A percentile compares a stretch with the other conserved stretches of the same genome.
Conservation (phyloP, 2,113 vertebrate genomes). For the Hassar affinis region DNA sequence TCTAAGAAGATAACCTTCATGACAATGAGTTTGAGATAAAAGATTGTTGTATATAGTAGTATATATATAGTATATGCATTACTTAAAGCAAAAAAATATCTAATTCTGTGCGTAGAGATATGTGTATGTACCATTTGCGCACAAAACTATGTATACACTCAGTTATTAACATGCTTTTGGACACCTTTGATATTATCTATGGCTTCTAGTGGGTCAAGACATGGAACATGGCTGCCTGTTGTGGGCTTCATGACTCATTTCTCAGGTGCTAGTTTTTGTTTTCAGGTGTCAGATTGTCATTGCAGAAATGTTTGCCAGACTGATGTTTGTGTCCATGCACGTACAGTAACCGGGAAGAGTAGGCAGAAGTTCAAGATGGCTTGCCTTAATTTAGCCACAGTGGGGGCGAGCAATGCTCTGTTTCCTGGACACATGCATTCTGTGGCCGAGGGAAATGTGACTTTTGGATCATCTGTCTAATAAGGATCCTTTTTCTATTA, state of each 20-base stretch:
- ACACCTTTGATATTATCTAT: background rate
- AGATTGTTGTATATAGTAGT: too few relatives aligned
- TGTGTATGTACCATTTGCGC: background rate
- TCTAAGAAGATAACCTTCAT: background rate
- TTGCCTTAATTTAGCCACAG: constrained; percentile 2
- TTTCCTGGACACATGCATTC: background rate
- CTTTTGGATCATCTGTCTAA: background rate
- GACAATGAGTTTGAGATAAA: background rate
- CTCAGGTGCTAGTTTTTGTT: background rate
- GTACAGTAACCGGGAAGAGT: background rate
- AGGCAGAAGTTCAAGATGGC: background rate
- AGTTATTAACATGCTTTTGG: background rate
- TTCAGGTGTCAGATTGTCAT: background rate
- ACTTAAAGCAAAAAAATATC: background rate
- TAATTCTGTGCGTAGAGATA: background rate
- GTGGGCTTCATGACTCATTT: background rate
- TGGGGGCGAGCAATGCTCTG: constrained; percentile 4
- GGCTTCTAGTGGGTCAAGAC: background rate
- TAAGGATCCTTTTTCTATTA: constrained; percentile 6
- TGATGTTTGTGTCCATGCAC: background rate
- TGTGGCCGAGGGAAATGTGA: background rate
- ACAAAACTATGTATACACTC: background rate
- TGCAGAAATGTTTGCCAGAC: background rate
- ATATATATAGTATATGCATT: too few relatives aligned
- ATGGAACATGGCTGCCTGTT: background rate